phyloP scores from a whole-genome alignment of 2,113 vertebrate species.

The Thalassoma bifasciatum region DNA sequence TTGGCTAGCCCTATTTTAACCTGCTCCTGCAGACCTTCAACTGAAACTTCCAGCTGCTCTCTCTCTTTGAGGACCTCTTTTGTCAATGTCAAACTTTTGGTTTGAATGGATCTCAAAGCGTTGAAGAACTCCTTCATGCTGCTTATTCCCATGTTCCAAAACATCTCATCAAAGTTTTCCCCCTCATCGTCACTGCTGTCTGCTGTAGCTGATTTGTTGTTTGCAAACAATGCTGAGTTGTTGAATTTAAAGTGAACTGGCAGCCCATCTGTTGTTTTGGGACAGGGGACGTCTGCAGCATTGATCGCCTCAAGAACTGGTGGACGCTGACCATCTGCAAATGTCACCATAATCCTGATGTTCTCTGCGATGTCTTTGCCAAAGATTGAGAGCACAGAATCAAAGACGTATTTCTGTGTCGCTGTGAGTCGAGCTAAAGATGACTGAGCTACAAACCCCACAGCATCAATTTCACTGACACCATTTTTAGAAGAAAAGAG shows the following conservation, averaged over 20 bases:
- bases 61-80: constrained; percentile 50
- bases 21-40: constrained; percentile 42
- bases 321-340: constrained; percentile 56
- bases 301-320: constrained; percentile 64
- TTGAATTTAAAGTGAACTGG: constrained; percentile 74
- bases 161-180: constrained; percentile 46
- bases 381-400: constrained; percentile 69
- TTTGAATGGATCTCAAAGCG: constrained; percentile 1
- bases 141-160: constrained; percentile 52
- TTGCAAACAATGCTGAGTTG: constrained; percentile 63
- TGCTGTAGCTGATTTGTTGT: constrained; percentile 8
- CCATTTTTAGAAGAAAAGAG: constrained; percentile 1
- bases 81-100: constrained; percentile 38
- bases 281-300: constrained; percentile 32
- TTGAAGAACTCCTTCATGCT: constrained; percentile 53
- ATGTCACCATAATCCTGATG: constrained; percentile 63
- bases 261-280: background rate
- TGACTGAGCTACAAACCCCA: constrained; percentile 48
- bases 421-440: constrained; percentile 44
- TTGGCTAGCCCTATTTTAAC: constrained; percentile 39
- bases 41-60: constrained; percentile 30
- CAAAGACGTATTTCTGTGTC: constrained; percentile 63
- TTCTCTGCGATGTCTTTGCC: constrained; percentile 63
- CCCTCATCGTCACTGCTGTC: background rate
- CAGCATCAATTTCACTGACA: constrained; percentile 30